phyloP scores from a whole-genome alignment of 2,113 vertebrate genomes.

The Scomber colias region DNA sequence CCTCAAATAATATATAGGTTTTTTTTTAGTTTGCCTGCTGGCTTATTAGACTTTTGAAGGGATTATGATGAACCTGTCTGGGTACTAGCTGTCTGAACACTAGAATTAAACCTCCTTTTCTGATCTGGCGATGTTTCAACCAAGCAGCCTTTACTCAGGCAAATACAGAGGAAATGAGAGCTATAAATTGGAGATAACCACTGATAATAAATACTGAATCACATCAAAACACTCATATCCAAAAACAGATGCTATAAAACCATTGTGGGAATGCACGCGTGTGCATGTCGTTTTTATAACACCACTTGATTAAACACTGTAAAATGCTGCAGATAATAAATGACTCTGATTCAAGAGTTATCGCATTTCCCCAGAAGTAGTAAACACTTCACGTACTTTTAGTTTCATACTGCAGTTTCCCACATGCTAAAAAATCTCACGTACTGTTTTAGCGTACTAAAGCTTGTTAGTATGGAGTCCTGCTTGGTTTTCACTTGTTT shows the following conservation, averaged over 20 bases:
- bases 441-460: no score
- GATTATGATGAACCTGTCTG: neutral
- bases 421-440: no score
- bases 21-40: neutral
- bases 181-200: neutral
- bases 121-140: neutral
- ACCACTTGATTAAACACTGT: neutral
- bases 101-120: no score
- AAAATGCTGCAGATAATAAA: constrained; percentile 9
- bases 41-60: neutral
- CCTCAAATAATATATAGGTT: neutral
- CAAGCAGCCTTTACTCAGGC: neutral
- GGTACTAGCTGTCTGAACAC: neutral
- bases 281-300: constrained; percentile 2
- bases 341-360: neutral
- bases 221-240: neutral
- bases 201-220: neutral
- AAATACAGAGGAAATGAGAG: neutral
- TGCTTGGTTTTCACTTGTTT: no score
- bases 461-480: no score
- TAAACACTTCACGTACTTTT: no score
- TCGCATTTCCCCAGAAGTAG: no score
- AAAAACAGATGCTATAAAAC: constrained; percentile 22
- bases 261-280: neutral
- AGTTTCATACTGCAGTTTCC: no score